Evolutionary conservation across 2,888 invertebrate genomes (phyloP).

Genomic region (Andrena fulva): DNA sequence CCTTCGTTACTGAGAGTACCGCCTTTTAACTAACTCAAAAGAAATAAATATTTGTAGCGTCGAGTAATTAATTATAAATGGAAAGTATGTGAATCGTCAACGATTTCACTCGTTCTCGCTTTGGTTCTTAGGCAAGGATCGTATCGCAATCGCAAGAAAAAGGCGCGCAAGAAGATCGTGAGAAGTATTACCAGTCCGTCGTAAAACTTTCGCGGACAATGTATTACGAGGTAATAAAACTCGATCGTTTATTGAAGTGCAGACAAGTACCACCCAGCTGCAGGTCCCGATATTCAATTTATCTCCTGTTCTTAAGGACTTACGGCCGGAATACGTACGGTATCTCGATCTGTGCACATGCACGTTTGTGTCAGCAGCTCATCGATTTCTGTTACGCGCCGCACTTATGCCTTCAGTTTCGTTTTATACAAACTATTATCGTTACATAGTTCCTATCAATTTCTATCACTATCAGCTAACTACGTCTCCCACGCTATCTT

Average conservation of each 20-base stretch:
- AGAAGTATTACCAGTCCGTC: constrained; percentile 51
- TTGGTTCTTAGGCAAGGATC: neutral
- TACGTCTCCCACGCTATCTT: too few species aligned
- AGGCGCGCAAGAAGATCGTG: neutral
- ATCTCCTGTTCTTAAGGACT: constrained; percentile 14
- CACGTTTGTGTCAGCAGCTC: constrained; percentile 12
- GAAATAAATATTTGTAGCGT: neutral
- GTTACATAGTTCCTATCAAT: neutral
- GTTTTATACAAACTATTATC: neutral
- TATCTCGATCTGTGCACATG: constrained; percentile 37
- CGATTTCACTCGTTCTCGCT: neutral
- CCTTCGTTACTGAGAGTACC: too few species aligned
- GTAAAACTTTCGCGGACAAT: constrained; percentile 27
- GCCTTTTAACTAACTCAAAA: too few species aligned
- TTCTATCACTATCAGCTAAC: neutral
- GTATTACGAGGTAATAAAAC: constrained; percentile 13
- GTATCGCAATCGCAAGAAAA: neutral
- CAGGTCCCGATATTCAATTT: constrained; percentile 44
- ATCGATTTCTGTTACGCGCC: constrained; percentile 34
- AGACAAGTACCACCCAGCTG: constrained; percentile 15
- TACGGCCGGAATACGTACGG: neutral
- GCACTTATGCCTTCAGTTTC: neutral
- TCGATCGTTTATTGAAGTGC: constrained; percentile 14
- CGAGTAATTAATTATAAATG: neutral
- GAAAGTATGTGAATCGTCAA: neutral